Conservation (phyloP, 2,797 vertebrate genomes). For the Moxostoma hubbsi region DNA sequence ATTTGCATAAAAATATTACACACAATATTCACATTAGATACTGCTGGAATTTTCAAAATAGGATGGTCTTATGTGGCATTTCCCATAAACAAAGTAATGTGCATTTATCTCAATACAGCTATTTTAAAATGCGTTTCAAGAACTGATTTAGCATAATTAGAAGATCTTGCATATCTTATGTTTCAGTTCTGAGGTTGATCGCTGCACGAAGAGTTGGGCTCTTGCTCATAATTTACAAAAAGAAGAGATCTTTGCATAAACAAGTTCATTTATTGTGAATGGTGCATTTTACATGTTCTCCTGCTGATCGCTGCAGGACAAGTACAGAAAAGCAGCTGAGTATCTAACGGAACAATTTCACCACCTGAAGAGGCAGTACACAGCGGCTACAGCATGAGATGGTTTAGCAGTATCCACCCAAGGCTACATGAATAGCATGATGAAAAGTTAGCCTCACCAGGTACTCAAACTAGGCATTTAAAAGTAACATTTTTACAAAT, state of each 20-base stretch:
- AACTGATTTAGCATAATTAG: too few species aligned
- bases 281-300: not conserved
- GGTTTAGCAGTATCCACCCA: conserved; percentile 75
- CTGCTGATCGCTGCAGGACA: conserved; percentile 12
- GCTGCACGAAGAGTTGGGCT: not conserved
- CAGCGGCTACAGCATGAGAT: conserved; percentile 84
- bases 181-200: not conserved
- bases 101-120: too few species aligned
- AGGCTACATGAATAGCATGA: not conserved
- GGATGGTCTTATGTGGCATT: too few species aligned
- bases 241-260: too few species aligned
- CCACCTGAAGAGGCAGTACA: conserved; percentile 77
- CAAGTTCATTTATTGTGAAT: not conserved
- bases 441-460: conserved; percentile 66
- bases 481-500: not conserved
- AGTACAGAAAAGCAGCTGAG: conserved; percentile 52
- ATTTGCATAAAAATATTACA: too few species aligned
- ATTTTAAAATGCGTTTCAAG: too few species aligned
- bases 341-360: conserved; percentile 71
- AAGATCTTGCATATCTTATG: too few species aligned
- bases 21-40: too few species aligned
- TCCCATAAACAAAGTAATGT: too few species aligned
- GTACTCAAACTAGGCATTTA: conserved; percentile 49
- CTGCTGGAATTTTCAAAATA: too few species aligned
- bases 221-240: too few species aligned